Base-by-base conservation (phyloP, 1,140 invertebrate genomes). In the Chironomus striatipennis region DNA sequence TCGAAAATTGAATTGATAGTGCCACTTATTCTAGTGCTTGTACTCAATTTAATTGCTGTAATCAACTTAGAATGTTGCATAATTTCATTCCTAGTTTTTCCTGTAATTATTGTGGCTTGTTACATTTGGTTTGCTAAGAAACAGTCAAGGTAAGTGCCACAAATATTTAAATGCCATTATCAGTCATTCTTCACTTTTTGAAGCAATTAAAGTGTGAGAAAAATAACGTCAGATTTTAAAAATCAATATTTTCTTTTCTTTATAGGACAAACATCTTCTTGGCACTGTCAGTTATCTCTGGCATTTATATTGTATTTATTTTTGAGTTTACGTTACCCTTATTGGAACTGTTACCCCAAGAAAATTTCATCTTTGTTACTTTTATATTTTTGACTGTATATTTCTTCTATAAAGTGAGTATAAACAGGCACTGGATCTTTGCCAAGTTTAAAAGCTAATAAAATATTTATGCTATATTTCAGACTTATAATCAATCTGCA, bases 261-360 rank as follows among this genome's bases (percentile, higher is more conserved):
- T 77, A 76, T 5, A 75, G 78, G 3, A 83, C 83, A 0, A 80
- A 79, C 10, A 84, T 85, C 76, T 85, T 84, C 75, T 76, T 80
- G 15, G 79, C 82, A 47, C 85, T 84, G 83, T 77, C 80, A 9
- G 67, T 83, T 10, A 80, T 80, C 20, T 85, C 85, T 0, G 75
- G 81, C 5, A 15, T 81, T 7, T 81, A 81, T 34, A 77, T 84
- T 75, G 77, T 80, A 7, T 34, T 81, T 6, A 76, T 84, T 12
- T 84, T 84, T 74, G 80, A 85, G 77, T 76, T 78, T 12, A 78
- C 79, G 34, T 80, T 84, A 1, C 80, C 80, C 7, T 75, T 84
- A 24, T 75, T 85, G 34, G 84, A 85, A 74, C 79, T 85, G n/a
- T 74, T 81, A n/a, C 80, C 80, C 0, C 79, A 82, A 73, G 85